Evolutionary conservation across 2,797 vertebrate species (phyloP), one percentile per base, ranked within the genome.

Genomic region (Anguilla megastoma): DNA sequence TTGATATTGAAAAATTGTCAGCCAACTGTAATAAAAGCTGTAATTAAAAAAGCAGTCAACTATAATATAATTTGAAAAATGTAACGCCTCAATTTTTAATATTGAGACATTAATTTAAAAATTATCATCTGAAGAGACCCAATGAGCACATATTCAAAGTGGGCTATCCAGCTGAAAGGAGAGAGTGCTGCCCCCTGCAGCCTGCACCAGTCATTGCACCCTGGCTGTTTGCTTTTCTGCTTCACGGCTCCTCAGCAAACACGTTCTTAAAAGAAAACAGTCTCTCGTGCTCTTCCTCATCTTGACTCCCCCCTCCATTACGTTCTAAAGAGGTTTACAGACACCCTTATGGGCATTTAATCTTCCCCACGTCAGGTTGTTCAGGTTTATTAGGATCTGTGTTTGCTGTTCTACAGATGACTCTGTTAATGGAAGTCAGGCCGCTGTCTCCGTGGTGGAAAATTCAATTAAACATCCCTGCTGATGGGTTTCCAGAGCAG

Each of bases 341-440:
- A 88, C 36, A 54, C 52, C 36, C 27, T 50, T 24, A 18, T 2
- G 6, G n/a, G 9, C 58, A 2, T 50, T 24, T 63, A 63, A 9
- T n/a, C 4, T 54, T 66, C 36, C 54, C 6, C 24, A 21, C 18
- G 5, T 79, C 76, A 33, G 0, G 56, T 9, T 21, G 76, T 27
- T n/a, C 24, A 41, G 18, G 12, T 30, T 45, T 66, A 87, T 58
- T 27, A 84, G n/a, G 16, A 0, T 7, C 27, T 7, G 10, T 84
- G 83, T 84, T 84, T 58, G 52, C 83, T 58, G n/a, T 84, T 84
- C 83, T 58, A 84, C 30, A 84, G 48, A 84, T 84, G 45, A 50
- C 82, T 84, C 54, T 4, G 33, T 63, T 60, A 83, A 58, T 66
- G 56, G 56, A 79, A 83, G 5, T 58, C 3, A 33, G 16, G 48